Conservation (phyloP, 2,888 invertebrate genomes). For the Magallana nippona region DNA sequence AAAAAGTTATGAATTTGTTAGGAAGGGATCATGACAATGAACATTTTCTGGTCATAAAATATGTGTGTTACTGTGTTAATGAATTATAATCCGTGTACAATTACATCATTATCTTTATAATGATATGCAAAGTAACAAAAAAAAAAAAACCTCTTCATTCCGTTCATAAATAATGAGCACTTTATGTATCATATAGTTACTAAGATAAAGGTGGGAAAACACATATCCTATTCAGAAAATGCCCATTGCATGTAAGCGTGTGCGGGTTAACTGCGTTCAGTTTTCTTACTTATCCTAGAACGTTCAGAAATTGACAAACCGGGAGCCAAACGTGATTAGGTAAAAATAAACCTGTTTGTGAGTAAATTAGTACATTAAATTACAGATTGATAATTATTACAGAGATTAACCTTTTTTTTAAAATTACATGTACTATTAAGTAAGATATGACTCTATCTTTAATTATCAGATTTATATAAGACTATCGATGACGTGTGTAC, state of each 20-base stretch:
- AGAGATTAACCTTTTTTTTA: no score
- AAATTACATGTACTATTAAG: no score
- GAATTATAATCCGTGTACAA: conserved; percentile 7
- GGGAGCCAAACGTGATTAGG: no score
- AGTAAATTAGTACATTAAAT: no score
- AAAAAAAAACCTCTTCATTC: background rate
- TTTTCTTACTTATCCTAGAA: background rate
- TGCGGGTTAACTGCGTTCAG: background rate
- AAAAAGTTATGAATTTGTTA: no score
- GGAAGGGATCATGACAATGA: background rate
- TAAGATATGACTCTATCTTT: no score
- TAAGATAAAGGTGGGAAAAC: background rate
- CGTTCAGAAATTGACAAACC: no score
- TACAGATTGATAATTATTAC: no score
- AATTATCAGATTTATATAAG: no score
- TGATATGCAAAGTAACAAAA: background rate
- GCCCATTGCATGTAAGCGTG: background rate
- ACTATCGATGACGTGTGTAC: no score
- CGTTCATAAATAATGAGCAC: background rate
- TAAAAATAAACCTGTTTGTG: no score
- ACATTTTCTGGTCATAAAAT: background rate
- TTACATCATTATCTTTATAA: background rate
- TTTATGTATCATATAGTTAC: background rate
- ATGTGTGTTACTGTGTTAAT: conserved; percentile 22
- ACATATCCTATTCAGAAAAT: background rate